A percentile compares a stretch with the other conserved stretches of the same genome.
These are phyloP conservation scores for Melolontha melolontha DNA, from an alignment of 2,888 invertebrate genomes.

Conservation along the genomic window DNA sequence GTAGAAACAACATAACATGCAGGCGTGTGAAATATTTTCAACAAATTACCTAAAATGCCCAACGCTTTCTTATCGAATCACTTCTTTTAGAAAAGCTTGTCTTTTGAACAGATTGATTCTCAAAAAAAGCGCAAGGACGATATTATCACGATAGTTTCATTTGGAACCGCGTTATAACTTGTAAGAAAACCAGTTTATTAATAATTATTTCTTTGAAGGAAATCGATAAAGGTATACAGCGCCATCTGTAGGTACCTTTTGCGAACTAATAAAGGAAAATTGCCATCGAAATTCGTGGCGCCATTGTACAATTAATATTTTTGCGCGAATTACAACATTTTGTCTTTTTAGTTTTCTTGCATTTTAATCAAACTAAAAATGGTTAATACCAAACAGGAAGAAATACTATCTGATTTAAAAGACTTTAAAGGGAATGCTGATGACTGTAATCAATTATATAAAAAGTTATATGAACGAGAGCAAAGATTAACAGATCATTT, in stretches of 20 bases:
- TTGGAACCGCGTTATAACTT: constrained; percentile 39
- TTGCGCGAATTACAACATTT: background rate
- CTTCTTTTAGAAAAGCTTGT: no score
- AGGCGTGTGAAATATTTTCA: no score
- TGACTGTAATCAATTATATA: constrained; percentile 26
- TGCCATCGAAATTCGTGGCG: background rate
- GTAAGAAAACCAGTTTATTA: constrained; percentile 40
- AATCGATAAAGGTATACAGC: constrained; percentile 37
- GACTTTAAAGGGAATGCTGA: constrained; percentile 1
- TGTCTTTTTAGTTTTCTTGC: background rate
- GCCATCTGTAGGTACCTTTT: constrained; percentile 2
- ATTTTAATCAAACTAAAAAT: background rate
- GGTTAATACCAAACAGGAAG: background rate
- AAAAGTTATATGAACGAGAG: constrained; percentile 29
- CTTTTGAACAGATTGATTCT: no score
- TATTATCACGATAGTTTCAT: constrained; percentile 40
- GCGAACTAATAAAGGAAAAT: background rate
- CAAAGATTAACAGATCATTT: constrained; percentile 38
- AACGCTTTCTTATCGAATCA: no score
- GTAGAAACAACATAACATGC: no score
- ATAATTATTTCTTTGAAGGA: constrained; percentile 39
- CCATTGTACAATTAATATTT: background rate
- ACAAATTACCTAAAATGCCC: no score
- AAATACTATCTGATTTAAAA: background rate
- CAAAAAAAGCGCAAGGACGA: constrained; percentile 17